Conservation (phyloP, 2,797 vertebrate genomes). For the Eulemur rubriventer region DNA sequence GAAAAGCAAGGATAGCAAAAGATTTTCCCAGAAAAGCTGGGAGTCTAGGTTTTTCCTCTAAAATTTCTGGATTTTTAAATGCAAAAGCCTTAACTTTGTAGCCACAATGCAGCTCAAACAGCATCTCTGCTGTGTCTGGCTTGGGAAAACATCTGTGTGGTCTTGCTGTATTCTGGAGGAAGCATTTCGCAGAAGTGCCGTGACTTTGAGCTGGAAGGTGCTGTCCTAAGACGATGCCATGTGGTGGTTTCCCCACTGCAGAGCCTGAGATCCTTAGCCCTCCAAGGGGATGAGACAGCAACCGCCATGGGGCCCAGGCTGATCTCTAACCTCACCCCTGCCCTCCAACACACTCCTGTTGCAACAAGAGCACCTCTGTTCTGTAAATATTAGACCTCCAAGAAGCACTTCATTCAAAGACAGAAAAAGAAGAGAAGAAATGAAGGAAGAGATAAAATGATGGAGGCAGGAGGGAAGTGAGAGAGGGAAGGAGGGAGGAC, state of each 20-base stretch:
- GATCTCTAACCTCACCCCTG: accelerated
- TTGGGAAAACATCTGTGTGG: background rate
- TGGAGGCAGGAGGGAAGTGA: too few relatives aligned
- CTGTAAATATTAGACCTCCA: background rate
- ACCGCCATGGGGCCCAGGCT: accelerated
- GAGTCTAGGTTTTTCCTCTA: background rate
- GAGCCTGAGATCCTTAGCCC: too few relatives aligned
- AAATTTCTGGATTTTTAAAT: background rate
- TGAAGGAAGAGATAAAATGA: background rate
- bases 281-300: accelerated
- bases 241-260: background rate
- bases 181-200: too few relatives aligned
- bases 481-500: background rate
- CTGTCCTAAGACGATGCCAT: accelerated
- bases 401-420: background rate
- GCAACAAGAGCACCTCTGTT: background rate
- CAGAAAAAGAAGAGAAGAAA: background rate
- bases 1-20: background rate
- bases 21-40: background rate
- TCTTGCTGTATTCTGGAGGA: too few relatives aligned
- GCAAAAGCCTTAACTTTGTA: too few relatives aligned
- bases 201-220: background rate
- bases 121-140: background rate
- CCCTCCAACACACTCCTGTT: accelerated
- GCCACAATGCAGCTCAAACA: accelerated